Evolutionary conservation across 1,140 invertebrate species (phyloP), one percentile per base, ranked within the genome.

Genomic region (Caenorhabditis latens): DNA sequence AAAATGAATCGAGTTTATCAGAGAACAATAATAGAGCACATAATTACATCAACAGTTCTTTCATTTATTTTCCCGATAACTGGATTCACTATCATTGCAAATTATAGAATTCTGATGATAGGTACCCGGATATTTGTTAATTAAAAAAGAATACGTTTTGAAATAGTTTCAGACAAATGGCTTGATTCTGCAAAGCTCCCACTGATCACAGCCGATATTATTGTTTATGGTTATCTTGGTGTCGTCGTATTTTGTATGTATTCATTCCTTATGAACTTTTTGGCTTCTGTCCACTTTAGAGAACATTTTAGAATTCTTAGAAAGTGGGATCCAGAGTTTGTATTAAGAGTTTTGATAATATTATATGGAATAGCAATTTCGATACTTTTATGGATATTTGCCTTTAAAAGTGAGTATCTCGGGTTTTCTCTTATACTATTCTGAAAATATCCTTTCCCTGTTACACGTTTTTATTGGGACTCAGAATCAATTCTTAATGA

Each of bases 1-100:
- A 58, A 58, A 58, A 58, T 58, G 14, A n/a, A 58, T 21, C 57
- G 57, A 58, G n/a, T 58, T n/a, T 58, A 58, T 58, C 57, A n/a
- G n/a, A 16, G 57, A 21, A n/a, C n/a, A 58, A 58, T 58, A n/a
- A n/a, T 58, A n/a, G 57, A 58, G n/a, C 57, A 58, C 57, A 58
- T 58, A 8, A n/a, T 58, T 4, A 58, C 21, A 2, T 58, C 57
- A 6, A 58, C 57, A 8, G 57, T 58, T 58, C n/a, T 58, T 2
- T 58, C 57, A 5, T 58, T 58, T 8, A n/a, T 58, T n/a, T 58
- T 58, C n/a, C 57, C 57, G 19, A 3, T 58, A 8, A 58, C 57
- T 58, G 57, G 57, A 21, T n/a, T 58, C 19, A 58, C 14, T 5
- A 58, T 58, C 21, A 58, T 58, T 21, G 19, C 57, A 16, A 58